Evolutionary conservation across 2,113 vertebrate genomes (phyloP), one percentile per base, ranked within the genome.

Genomic region (Gopherus evgoodei): DNA sequence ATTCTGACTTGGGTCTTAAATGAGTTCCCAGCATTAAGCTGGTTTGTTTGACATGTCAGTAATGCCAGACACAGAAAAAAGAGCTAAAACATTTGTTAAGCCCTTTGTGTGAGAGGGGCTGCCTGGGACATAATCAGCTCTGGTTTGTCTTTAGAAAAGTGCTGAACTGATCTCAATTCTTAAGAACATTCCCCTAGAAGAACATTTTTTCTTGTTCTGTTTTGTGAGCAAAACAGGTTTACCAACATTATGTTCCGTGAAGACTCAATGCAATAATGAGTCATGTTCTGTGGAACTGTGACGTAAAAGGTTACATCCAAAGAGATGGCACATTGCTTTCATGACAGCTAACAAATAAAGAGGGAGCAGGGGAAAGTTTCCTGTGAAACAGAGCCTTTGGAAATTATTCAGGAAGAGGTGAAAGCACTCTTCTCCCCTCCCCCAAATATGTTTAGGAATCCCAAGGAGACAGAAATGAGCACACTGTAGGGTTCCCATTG

Each of bases 161-260:
- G 93, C 96, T 96, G 91, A 97, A 47, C 81, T 81, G 29, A 7
- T 83, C 65, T 88, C 42, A 91, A 93, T 24, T 90, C 79, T 82
- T 83, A 3, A 84, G n/a, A 94, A 91, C 91, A 1, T 97, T 91
- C 57, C 84, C 84, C 81, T 85, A 78, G 95, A 93, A 96, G 95
- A 94, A 96, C 91, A 93, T 44, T 96, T 94, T 90, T 97, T 90
- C 84, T 91, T 96, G 90, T 93, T 97, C 96, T 95, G 89, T 97
- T 97, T 87, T 95, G 96, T 84, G 82, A 96, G 44, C 75, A 72
- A 1, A 92, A 96, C 93, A 98, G 86, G 95, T 96, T 95, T 95
- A 91, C 69, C 90, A 96, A 97, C 94, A 75, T 92, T 89, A 49
- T 6, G 80, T 88, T 96, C 75, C 65, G 87, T 90, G 88, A 94